These are phyloP conservation scores for Micrasema minimum DNA, from an alignment of 1,140 invertebrate genomes.

Conservation along the genomic window DNA sequence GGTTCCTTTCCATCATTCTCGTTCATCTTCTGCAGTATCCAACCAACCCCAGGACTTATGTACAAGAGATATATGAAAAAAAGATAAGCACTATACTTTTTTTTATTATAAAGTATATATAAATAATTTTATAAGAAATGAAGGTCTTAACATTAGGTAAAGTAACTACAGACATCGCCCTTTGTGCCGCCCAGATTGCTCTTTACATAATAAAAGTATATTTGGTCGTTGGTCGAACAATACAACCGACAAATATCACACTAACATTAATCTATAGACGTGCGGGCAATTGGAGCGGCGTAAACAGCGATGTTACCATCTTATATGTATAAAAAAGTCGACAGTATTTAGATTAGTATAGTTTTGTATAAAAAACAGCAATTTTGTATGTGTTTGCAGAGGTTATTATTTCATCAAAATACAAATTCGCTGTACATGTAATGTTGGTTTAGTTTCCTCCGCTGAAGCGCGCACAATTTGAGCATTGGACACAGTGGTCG, in stretches of 20 bases:
- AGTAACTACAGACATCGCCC: neutral
- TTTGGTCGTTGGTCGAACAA: neutral
- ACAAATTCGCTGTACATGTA: conserved; percentile 21
- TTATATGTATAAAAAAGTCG: conserved; percentile 21
- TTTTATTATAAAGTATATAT: conserved; percentile 34
- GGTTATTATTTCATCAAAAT: conserved; percentile 35
- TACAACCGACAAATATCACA: neutral
- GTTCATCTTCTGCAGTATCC: too few relatives aligned
- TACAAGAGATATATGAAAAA: conserved; percentile 14
- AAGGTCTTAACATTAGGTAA: conserved; percentile 25
- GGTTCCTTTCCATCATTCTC: too few relatives aligned
- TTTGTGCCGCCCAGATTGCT: neutral
- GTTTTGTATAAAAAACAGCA: conserved; percentile 28
- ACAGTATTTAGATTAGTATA: neutral
- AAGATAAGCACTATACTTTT: conserved; percentile 29
- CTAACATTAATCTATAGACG: neutral
- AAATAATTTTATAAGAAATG: conserved; percentile 32
- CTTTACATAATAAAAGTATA: neutral
- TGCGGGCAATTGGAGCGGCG: neutral
- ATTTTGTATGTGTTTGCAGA: conserved; percentile 20
- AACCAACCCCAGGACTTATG: too few relatives aligned
- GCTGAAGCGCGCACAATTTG: conserved; percentile 6
- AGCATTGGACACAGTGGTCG: conserved; percentile 29
- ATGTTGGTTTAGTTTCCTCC: conserved; percentile 1
- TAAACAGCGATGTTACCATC: conserved; percentile 1